Evolutionary conservation across 2,888 invertebrate species (phyloP), one percentile per base, ranked within the genome.

Genomic region (Nephrocerus scutellatus): DNA sequence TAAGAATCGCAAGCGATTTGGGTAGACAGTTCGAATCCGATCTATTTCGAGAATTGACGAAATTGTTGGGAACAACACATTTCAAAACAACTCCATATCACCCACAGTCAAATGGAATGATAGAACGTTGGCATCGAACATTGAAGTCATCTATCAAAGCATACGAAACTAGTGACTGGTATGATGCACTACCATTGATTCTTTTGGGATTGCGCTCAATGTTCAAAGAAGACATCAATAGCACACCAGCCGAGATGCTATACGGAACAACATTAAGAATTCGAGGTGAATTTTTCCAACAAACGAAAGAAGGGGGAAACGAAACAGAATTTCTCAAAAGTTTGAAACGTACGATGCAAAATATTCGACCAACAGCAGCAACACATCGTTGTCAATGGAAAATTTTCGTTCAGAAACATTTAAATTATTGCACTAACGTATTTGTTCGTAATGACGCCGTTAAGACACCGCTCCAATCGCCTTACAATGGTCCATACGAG

Each of bases 1-100:
- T 23, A 7, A 28, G 24, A 12, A 39, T 50, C 13, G 40, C 44
- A 5, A 44, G 41, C 1, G 41, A 50, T 16, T 35, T 41, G 18
- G 49, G 43, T 6, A 12, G 41, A 8, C 44, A 48, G 18, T 46
- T 50, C 10, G 41, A 41, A 21, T 41, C 38, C 9, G 14, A 8
- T 7, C 3, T 42, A 10, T 44, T 47, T n/a, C 29, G 13, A 15
- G 36, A 37, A 8, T 33, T 47, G 12, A 25, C 24, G 6, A 26
- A 22, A 9, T 16, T 32, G 13, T 24, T 30, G 4, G 38, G 40
- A 8, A 37, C 22, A 3, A 20, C 16, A 15, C 32, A 42, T 32
- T 22, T 26, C 7, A 33, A 19, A 21, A 38, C 34, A 13, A 42
- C 30, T 2, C 32, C 41, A 4, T 45, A 39, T 23, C 44, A 42